Base-by-base conservation (phyloP, 2,888 invertebrate genomes). In the Lacanobia oleracea region DNA sequence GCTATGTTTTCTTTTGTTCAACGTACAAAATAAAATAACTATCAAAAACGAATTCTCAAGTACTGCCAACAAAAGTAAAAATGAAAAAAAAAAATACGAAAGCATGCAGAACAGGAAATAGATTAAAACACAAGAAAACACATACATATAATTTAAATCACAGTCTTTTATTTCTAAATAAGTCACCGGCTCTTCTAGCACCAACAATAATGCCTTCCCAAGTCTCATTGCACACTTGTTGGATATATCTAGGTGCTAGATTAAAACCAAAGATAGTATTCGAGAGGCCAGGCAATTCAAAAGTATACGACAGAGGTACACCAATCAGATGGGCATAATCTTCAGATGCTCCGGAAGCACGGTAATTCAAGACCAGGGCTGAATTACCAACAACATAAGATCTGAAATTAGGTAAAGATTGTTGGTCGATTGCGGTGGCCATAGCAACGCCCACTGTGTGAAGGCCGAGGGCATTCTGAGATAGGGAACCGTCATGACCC, bases 271-370 rank as follows among this genome's bases (percentile, higher is more conserved):
- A 48, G 0, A 88, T 78, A 1, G 90, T 91, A 6, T 86, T 85
- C 8, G 90, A 85, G n/a, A 97, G 96, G 67, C 96, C 97, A 0
- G 97, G 97, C 71, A 98, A 88, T 90, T 97, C 97, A 83, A 97
- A 95, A 4, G 97, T 97, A 79, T 97, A 97, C 0, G 97, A 88
- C 14, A 97, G 89, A 0, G 96, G 96, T 50, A 97, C 96, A 0
- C 96, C 96, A 9, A 93, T 91, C 0, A 87, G 96, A 88, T 97
- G 96, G 0, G 97, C 97, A 90, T 97, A 98, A 85, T 98, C 98
- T 87, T 97, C 97, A 84, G 97, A 96, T 16, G 97, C 97, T 16
- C 98, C 98, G 50, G 97, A 90, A 0, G 97, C 96, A 1, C 93
- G 91, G 81, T 97, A 97, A 73, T 95, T 93, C 1, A 97, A 89